Conservation (phyloP, 2,888 invertebrate genomes). For the Branchipolynoe longqiensis region DNA sequence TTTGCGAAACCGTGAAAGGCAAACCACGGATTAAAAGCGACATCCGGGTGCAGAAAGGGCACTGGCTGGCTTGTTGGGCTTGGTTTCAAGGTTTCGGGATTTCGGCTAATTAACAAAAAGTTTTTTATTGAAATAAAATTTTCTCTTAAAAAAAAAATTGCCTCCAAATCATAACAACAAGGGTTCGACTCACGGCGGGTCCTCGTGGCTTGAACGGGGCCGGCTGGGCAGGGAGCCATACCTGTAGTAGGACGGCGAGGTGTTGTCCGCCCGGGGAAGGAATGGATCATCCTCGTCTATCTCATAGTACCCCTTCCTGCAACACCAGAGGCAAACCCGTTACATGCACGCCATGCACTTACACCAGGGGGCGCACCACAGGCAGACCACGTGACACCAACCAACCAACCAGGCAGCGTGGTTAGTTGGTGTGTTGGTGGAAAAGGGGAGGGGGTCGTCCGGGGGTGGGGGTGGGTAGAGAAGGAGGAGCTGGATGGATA, state of each 20-base stretch:
- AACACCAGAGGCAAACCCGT: constrained; percentile 61
- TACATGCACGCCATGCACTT: constrained; percentile 28
- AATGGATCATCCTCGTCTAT: constrained; percentile 67
- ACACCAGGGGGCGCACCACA: background rate
- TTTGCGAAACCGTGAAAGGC: too few species aligned
- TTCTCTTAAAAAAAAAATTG: background rate
- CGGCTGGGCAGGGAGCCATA: constrained; percentile 62
- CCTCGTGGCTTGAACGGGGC: constrained; percentile 61
- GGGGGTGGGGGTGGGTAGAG: too few species aligned
- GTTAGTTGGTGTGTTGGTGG: too few species aligned
- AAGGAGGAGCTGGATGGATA: too few species aligned
- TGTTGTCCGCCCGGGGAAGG: constrained; percentile 64
- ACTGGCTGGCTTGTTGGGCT: too few species aligned
- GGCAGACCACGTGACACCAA: too few species aligned
- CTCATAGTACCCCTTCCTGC: constrained; percentile 67
- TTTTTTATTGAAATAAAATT: background rate
- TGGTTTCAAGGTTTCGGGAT: too few species aligned
- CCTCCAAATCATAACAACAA: constrained; percentile 58
- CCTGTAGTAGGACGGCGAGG: constrained; percentile 68
- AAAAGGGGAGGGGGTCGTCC: too few species aligned
- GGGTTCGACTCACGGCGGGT: constrained; percentile 50
- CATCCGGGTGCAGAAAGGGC: too few species aligned
- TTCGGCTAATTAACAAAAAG: too few species aligned
- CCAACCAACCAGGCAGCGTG: too few species aligned
- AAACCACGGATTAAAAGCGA: too few species aligned